Evolutionary conservation across 2,888 invertebrate genomes (phyloP), one percentile per base, ranked within the genome.

Genomic region (Cephus nigrinus): DNA sequence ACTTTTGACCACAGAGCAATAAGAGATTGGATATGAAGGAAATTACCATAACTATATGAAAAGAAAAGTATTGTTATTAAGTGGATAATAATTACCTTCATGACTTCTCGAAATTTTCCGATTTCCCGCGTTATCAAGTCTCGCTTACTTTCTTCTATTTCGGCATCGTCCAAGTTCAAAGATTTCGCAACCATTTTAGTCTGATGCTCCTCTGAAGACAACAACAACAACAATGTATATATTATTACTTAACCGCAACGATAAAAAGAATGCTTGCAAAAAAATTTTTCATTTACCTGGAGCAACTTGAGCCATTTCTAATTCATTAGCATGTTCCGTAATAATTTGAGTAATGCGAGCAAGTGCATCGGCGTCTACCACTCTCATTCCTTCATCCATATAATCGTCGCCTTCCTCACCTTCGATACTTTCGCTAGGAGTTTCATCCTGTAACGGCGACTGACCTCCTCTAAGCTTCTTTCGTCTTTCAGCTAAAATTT

Each of bases 51-150:
- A 71, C 71, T 71, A 71, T 31, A 23, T 5, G 31, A 71, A 55
- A 40, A 40, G 40, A 55, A 55, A 55, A 55, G 9, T 23, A 55
- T 55, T 55, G 23, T 12, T 31, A 71, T 32, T 31, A 71, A 31
- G 33, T 71, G 71, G 79, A 82, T 40, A 81, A 83, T 82, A 85
- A 93, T 94, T 95, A 97, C 97, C 97, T 98, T 98, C 96, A 98
- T 98, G 85, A 97, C 97, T 93, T 98, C 98, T 82, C 99, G 95
- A 93, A 99, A 99, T 93, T 98, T 98, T 87, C 97, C 97, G 92
- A 99, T 99, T 94, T 99, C 99, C 86, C 98, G 94, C 89, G 97
- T 98, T 86, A 99, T 99, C 86, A 99, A 94, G 92, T 98, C 98
- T 75, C 98, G 95, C 92, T 98, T 98, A 90, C 98, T 98, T 92